These are phyloP conservation scores for Rhamphomyia laevipes DNA, from an alignment of 2,888 invertebrate species.

Conservation along the genomic window DNA sequence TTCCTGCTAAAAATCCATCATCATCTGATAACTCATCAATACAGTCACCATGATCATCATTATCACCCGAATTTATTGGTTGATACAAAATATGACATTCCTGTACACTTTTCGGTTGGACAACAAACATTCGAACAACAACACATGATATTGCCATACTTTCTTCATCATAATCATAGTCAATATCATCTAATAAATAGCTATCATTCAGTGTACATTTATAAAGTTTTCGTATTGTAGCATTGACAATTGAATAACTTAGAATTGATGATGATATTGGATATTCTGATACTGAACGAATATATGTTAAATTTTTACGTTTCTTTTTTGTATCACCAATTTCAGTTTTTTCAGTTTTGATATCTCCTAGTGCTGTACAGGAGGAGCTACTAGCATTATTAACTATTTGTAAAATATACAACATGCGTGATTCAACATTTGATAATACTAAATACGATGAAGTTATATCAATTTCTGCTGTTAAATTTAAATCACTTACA, in stretches of 20 bases:
- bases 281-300: constrained; percentile 73
- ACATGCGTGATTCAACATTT: constrained; percentile 70
- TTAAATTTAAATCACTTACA: constrained; percentile 24
- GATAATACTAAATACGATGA: constrained; percentile 79
- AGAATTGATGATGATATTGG: constrained; percentile 76
- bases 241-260: constrained; percentile 78
- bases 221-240: constrained; percentile 43
- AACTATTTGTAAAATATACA: constrained; percentile 66
- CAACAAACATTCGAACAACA: constrained; percentile 55
- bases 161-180: constrained; percentile 44
- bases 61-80: constrained; percentile 29
- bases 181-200: constrained; percentile 43
- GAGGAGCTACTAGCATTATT: constrained; percentile 12
- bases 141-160: constrained; percentile 43
- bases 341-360: neutral
- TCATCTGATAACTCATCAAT: constrained; percentile 15
- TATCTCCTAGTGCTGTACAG: constrained; percentile 4
- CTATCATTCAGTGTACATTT: constrained; percentile 38
- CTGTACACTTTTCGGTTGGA: constrained; percentile 81
- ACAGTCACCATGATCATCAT: neutral
- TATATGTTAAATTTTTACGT: constrained; percentile 31
- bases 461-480: constrained; percentile 68
- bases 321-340: constrained; percentile 22
- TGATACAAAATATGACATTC: constrained; percentile 62
- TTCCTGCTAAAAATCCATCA: neutral